A percentile compares a stretch with the other conserved stretches of the same genome.
phyloP scores from a whole-genome alignment of 2,888 invertebrate genomes.

The Nomada lathburiana region DNA sequence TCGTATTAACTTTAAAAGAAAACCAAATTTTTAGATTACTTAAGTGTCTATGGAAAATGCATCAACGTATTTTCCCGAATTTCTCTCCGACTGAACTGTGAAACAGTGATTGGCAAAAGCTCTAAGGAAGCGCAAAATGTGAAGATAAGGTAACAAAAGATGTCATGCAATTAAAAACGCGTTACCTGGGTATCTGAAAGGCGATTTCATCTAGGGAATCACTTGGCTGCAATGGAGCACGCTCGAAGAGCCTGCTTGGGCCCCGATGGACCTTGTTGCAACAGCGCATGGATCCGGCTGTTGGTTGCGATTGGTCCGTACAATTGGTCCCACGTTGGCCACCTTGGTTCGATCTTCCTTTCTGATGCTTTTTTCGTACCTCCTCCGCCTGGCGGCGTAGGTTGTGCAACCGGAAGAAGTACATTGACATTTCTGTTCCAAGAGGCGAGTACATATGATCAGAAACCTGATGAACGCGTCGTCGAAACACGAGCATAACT shows the following conservation, averaged over 20 bases:
- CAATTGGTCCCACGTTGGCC: conserved; percentile 82
- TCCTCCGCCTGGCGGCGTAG: conserved; percentile 93
- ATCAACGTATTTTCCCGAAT: no score
- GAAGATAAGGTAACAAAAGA: neutral
- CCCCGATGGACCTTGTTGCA: conserved; percentile 87
- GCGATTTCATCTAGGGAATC: conserved; percentile 97
- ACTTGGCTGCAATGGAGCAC: conserved; percentile 92
- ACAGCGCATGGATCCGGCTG: conserved; percentile 82
- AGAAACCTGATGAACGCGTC: conserved; percentile 24
- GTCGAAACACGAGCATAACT: neutral
- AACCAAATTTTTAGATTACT: no score
- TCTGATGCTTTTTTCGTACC: conserved; percentile 88
- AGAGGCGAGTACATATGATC: conserved; percentile 55
- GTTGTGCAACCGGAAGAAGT: conserved; percentile 97
- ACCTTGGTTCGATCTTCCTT: conserved; percentile 78
- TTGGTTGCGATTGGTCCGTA: conserved; percentile 82
- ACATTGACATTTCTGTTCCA: conserved; percentile 93
- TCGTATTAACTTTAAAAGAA: no score
- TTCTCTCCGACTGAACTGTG: no score
- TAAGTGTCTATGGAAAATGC: no score
- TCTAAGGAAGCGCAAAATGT: neutral
- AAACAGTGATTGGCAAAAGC: neutral
- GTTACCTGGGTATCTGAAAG: conserved; percentile 95
- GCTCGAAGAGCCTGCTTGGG: conserved; percentile 93
- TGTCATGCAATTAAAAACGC: conserved; percentile 26